A percentile compares a stretch with the other conserved stretches of the same genome.
These are phyloP conservation scores for Nothocercus nigrocapillus DNA, from an alignment of 2,113 vertebrate genomes.

Conservation along the genomic window DNA sequence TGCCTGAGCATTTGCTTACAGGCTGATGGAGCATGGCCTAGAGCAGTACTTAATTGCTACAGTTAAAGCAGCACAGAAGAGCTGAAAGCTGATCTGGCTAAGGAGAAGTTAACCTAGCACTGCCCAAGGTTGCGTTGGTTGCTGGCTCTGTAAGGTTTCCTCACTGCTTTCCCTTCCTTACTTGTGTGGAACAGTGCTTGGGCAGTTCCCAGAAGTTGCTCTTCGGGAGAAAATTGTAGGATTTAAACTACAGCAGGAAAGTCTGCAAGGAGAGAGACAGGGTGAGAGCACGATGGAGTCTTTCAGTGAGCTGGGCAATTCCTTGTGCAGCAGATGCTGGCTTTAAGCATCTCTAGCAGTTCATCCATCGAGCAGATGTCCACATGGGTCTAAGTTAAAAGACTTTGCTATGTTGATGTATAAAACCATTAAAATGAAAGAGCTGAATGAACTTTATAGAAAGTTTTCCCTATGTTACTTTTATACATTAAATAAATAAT, in stretches of 20 bases:
- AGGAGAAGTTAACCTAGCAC: constrained; percentile 10
- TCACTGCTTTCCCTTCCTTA: neutral
- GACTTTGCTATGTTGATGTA: neutral
- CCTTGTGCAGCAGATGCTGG: neutral
- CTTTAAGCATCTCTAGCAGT: constrained; percentile 13
- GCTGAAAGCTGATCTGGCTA: neutral
- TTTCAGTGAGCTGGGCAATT: neutral
- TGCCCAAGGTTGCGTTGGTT: neutral
- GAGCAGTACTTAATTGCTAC: constrained; percentile 37
- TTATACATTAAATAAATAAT: constrained; percentile 9
- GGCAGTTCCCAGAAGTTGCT: neutral
- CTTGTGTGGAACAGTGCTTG: neutral
- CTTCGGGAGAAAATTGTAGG: neutral
- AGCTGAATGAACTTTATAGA: neutral
- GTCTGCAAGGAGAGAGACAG: neutral
- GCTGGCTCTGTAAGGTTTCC: neutral
- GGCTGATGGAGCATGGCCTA: constrained; percentile 46
- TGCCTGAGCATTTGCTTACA: constrained; percentile 52
- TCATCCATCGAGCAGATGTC: neutral
- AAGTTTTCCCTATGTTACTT: neutral
- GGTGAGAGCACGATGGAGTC: neutral
- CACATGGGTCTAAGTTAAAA: neutral
- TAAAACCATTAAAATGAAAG: neutral
- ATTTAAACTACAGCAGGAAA: neutral
- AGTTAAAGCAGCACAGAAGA: constrained; percentile 1